These are phyloP conservation scores for Heterotilapia buettikoferi DNA, from an alignment of 2,113 vertebrate genomes.

Conservation along the genomic window DNA sequence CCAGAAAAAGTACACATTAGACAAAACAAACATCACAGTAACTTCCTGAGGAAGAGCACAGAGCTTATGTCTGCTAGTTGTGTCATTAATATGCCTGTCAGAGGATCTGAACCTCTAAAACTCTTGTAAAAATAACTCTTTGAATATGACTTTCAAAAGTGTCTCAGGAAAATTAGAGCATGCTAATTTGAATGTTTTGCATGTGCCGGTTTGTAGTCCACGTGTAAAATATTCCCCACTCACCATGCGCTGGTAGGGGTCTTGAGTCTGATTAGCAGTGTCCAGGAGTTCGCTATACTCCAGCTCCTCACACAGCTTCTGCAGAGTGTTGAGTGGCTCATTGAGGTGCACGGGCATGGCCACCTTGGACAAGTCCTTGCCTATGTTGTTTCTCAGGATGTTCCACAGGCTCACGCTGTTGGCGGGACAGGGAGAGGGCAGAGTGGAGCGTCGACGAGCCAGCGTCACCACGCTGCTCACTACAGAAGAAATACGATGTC, in stretches of 20 bases:
- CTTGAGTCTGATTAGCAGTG: slow-evolving; percentile 73
- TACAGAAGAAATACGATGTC: neutral
- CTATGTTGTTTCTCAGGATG: slow-evolving; percentile 95
- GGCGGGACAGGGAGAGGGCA: slow-evolving; percentile 82
- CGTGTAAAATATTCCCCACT: neutral
- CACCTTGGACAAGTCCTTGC: slow-evolving; percentile 95
- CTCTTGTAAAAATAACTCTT: neutral
- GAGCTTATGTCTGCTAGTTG: neutral
- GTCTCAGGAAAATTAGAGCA: neutral
- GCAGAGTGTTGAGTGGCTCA: slow-evolving; percentile 91
- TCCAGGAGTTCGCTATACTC: slow-evolving; percentile 94
- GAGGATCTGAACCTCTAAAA: neutral
- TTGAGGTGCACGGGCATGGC: slow-evolving; percentile 95
- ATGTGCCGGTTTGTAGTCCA: neutral
- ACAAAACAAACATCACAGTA: neutral
- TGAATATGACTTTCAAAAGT: neutral
- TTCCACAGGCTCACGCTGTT: slow-evolving; percentile 91
- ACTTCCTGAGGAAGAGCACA: neutral
- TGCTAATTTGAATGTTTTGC: neutral
- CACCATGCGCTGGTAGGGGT: slow-evolving; percentile 89
- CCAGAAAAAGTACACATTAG: neutral
- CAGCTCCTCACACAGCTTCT: slow-evolving; percentile 93
- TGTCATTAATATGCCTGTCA: neutral
- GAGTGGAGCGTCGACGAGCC: slow-evolving; percentile 68
- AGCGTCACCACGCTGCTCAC: slow-evolving; percentile 20